Evolutionary conservation across 2,888 invertebrate species (phyloP), one percentile per base, ranked within the genome.

Genomic region (Plebejus anna): DNA sequence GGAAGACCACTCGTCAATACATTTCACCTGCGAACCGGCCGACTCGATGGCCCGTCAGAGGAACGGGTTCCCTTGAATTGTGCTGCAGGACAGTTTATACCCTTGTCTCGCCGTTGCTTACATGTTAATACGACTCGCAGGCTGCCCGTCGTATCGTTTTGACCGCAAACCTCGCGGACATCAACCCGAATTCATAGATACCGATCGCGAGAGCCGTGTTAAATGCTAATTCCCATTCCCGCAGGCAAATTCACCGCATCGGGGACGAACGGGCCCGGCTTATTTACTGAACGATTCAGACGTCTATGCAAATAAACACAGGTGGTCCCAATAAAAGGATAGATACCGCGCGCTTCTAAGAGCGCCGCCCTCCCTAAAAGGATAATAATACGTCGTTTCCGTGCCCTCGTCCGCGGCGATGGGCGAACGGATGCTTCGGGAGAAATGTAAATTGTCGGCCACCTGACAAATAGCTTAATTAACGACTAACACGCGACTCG

Each of bases 1-100:
- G 93, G 93, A 93, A 93, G 93, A 92, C 93, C 90, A 92, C 88
- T 91, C 92, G 93, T 94, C 93, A 92, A 92, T 93, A 92, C 92
- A 91, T 89, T 90, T 92, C 92, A 93, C 91, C 90, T 91, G 92
- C 88, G 84, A 86, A 83, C 85, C 85, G 83, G 77, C 82, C 80
- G 81, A 87, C 89, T 88, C 90, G 91, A 92, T 90, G 90, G 88
- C 83, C 88, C 86, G 90, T 90, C 90, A 81, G 81, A 80, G 85
- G 87, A 89, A 91, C 92, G 83, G 83, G 92, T 92, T 91, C 88
- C 88, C 89, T 87, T 91, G 89, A 91, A 91, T 91, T 90, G 91
- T 91, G 86, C 85, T 87, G 86, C 87, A 82, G 83, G 86, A 86
- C 84, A 85, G 88, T 91, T 91, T 90, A 92, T 92, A 89, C 88